phyloP scores from a whole-genome alignment of 2,113 vertebrate genomes.

The Sarotherodon lohbergeri region DNA sequence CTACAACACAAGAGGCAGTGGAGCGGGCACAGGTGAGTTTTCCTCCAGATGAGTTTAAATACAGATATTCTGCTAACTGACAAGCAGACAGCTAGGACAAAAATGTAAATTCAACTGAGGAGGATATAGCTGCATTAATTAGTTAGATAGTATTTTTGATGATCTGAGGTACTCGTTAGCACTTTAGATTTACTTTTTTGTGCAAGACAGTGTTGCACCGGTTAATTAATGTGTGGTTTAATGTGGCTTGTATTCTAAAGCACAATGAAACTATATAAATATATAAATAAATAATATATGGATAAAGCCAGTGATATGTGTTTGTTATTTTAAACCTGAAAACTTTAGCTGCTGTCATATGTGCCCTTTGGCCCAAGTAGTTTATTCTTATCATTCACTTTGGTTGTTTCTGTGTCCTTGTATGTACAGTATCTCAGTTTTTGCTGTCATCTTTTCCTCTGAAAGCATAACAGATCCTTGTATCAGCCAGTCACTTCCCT shows the following conservation, averaged over 20 bases:
- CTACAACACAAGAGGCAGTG: constrained; percentile 71
- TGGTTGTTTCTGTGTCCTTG: background rate
- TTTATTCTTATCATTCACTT: background rate
- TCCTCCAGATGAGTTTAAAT: background rate
- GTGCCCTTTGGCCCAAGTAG: background rate
- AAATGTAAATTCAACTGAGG: background rate
- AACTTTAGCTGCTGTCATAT: background rate
- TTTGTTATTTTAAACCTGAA: background rate
- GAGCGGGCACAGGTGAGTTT: constrained; percentile 69
- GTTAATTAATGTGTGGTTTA: background rate
- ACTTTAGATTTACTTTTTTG: background rate
- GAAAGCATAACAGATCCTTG: constrained; percentile 33
- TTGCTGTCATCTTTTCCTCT: background rate
- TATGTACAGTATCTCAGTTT: background rate
- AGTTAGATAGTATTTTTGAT: background rate
- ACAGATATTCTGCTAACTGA: background rate
- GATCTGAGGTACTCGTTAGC: background rate
- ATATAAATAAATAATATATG: background rate
- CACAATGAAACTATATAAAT: background rate
- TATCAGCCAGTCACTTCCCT: constrained; percentile 34
- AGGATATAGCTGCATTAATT: background rate
- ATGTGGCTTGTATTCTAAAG: background rate
- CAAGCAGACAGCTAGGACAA: background rate
- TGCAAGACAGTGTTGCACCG: background rate
- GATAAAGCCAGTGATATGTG: background rate